Conservation (phyloP, 2,888 invertebrate genomes). For the Ophion ellenae region DNA sequence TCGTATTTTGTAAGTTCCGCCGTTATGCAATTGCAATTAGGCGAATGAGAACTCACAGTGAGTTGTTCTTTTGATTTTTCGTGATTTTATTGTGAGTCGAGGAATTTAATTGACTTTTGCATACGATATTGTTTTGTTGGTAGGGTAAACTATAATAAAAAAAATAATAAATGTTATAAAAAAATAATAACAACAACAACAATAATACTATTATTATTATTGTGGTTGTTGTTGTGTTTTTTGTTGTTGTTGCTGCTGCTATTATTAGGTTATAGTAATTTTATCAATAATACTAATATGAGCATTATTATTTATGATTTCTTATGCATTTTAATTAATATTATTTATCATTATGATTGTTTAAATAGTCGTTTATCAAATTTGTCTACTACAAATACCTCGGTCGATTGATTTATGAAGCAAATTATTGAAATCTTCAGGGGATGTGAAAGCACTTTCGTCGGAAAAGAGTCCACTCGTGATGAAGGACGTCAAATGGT, state of each 20-base stretch:
- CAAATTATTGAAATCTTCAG: slow-evolving; percentile 84
- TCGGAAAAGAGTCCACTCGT: slow-evolving; percentile 95
- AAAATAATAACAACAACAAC: no score
- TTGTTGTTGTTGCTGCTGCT: no score
- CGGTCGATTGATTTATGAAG: neutral
- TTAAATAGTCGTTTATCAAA: neutral
- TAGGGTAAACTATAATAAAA: no score
- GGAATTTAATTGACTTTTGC: no score
- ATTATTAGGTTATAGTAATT: neutral
- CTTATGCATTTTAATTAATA: neutral
- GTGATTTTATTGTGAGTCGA: neutral
- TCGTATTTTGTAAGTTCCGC: slow-evolving; percentile 91
- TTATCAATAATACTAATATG: neutral
- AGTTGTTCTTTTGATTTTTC: neutral
- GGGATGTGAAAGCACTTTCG: slow-evolving; percentile 95
- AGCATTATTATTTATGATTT: neutral
- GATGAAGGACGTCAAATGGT: slow-evolving; percentile 96
- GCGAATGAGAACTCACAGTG: neutral
- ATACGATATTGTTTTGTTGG: no score
- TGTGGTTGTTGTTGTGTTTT: no score
- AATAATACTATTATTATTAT: no score
- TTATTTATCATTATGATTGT: neutral
- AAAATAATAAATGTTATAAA: no score
- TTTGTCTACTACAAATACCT: neutral
- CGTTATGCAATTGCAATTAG: slow-evolving; percentile 65